Evolutionary conservation across 2,888 invertebrate species (phyloP).

Genomic region (Drosophila acutilabella): DNA sequence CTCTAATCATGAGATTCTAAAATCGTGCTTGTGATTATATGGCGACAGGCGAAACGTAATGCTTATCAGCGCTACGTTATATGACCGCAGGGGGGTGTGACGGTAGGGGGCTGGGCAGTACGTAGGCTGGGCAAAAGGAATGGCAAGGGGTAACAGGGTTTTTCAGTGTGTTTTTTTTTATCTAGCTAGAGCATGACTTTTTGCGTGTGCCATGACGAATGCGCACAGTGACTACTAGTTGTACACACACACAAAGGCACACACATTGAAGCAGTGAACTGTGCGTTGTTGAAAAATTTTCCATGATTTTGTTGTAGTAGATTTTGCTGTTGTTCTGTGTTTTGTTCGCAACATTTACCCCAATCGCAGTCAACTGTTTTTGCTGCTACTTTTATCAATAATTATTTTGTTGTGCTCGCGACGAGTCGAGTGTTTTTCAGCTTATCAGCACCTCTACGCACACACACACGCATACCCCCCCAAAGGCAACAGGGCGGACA

Average conservation of each 20-base stretch:
- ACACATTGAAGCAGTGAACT: slow-evolving; percentile 62
- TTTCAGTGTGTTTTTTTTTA: slow-evolving; percentile 60
- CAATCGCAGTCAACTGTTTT: slow-evolving; percentile 20
- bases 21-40: slow-evolving; percentile 68
- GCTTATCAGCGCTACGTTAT: slow-evolving; percentile 48
- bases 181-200: slow-evolving; percentile 72
- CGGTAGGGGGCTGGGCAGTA: slow-evolving; percentile 1
- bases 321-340: slow-evolving; percentile 52
- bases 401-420: slow-evolving; percentile 78
- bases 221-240: slow-evolving; percentile 60
- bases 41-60: slow-evolving; percentile 47
- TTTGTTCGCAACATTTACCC: slow-evolving; percentile 55
- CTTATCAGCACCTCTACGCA: slow-evolving; percentile 65
- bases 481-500: background rate
- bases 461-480: slow-evolving; percentile 19
- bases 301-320: slow-evolving; percentile 74
- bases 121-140: too few species aligned
- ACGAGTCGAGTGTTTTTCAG: slow-evolving; percentile 59
- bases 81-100: background rate
- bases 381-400: slow-evolving; percentile 73
- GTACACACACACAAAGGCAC: slow-evolving; percentile 20
- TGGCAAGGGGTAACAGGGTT: too few species aligned
- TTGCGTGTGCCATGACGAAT: slow-evolving; percentile 80
- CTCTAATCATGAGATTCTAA: slow-evolving; percentile 75
- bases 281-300: slow-evolving; percentile 77